These are phyloP conservation scores for Allacma fusca DNA, from an alignment of 2,888 invertebrate species.

Conservation along the genomic window DNA sequence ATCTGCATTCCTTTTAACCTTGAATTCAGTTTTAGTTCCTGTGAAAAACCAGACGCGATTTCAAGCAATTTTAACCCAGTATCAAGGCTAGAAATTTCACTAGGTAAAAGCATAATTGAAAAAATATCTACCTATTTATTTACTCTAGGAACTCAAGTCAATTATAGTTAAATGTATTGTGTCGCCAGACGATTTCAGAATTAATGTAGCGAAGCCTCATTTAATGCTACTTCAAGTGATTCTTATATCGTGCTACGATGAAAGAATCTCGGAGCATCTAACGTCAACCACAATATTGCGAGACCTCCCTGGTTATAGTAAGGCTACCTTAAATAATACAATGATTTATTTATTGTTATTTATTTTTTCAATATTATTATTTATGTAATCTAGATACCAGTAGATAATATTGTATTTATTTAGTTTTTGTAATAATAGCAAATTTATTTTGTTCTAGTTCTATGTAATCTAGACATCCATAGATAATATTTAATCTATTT, in stretches of 20 bases:
- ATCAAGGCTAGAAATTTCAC: constrained; percentile 14
- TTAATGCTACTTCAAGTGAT: constrained; percentile 47
- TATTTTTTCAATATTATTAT: background rate
- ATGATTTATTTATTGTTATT: background rate
- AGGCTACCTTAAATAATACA: background rate
- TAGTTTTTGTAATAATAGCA: no score
- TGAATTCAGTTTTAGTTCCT: constrained; percentile 33
- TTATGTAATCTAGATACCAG: no score
- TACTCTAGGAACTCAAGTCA: no score
- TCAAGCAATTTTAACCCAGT: constrained; percentile 24
- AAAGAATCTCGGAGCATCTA: constrained; percentile 48
- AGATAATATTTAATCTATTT: no score
- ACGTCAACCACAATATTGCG: constrained; percentile 47
- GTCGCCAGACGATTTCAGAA: constrained; percentile 42
- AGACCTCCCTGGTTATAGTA: constrained; percentile 44
- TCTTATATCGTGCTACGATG: constrained; percentile 44
- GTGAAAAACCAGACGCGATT: constrained; percentile 25
- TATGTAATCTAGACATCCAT: no score
- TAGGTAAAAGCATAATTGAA: constrained; percentile 27
- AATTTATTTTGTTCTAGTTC: no score
- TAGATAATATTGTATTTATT: no score
- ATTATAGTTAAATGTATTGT: no score
- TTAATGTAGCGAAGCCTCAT: constrained; percentile 46
- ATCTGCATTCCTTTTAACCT: constrained; percentile 42
- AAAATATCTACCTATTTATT: constrained; percentile 2